These are phyloP conservation scores for Reticulitermes lucifugus DNA, from an alignment of 2,888 invertebrate genomes.

Conservation along the genomic window DNA sequence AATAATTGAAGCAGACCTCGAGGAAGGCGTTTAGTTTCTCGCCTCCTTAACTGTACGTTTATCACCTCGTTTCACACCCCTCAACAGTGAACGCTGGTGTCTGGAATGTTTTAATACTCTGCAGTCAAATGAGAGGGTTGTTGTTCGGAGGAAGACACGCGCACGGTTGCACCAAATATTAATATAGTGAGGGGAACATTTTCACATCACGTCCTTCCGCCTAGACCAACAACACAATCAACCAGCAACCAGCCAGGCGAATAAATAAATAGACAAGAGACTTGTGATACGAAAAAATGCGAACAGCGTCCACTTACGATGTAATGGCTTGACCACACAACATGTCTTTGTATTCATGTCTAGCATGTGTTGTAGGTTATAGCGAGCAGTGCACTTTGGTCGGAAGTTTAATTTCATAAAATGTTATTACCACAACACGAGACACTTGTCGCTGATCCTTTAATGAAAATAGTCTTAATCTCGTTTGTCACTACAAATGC, in stretches of 20 bases:
- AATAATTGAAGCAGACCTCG: too few species aligned
- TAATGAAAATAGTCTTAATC: too few species aligned
- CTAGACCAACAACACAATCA: constrained; percentile 37
- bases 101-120: constrained; percentile 44
- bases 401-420: background rate
- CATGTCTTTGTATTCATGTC: background rate
- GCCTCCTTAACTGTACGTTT: background rate
- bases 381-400: background rate
- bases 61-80: constrained; percentile 29
- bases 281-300: background rate
- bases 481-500: too few species aligned
- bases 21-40: background rate
- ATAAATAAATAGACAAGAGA: constrained; percentile 15
- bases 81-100: constrained; percentile 5
- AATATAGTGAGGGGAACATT: constrained; percentile 27
- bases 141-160: constrained; percentile 1
- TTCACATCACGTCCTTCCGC: constrained; percentile 5
- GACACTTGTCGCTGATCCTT: too few species aligned
- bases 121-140: constrained; percentile 33
- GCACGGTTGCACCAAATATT: constrained; percentile 30
- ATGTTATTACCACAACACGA: too few species aligned
- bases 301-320: constrained; percentile 12
- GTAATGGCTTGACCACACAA: constrained; percentile 19
- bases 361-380: too few species aligned
- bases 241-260: background rate